Base-by-base conservation (phyloP, 2,113 vertebrate genomes). In the Empidonax traillii region DNA sequence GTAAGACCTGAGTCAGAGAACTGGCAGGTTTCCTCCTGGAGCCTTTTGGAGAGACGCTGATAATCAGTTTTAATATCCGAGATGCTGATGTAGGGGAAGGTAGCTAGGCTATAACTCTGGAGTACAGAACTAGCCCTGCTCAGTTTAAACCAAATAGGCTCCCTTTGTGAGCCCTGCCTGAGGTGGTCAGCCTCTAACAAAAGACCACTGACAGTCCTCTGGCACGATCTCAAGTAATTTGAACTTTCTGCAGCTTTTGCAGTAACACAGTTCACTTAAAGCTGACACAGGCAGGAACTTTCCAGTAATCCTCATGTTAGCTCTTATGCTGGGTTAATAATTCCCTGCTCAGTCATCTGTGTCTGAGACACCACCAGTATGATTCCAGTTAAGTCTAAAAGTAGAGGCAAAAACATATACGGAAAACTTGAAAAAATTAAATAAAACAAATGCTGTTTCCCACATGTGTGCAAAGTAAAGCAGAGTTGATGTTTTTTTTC, bases 271-370 rank as follows among this genome's bases (percentile, higher is more conserved):
- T 96, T 95, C 96, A 97, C 96, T 96, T 90, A 69, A 92, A 94
- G 69, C 93, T 96, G 89, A 91, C 88, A 94, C 33, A 96, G 82
- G 52, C 93, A 94, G 75, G 93, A 96, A 97, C 89, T 76, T 94
- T 89, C 81, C 92, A 95, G 95, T 96, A 97, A 97, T 96, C 95
- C 93, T 89, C 81, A 63, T 96, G 95, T 95, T 94, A 89, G 59
- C 71, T 94, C 87, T 95, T 97, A 95, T 39, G 44, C 65, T 88
- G 58, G 81, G 91, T 96, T 96, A 97, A 96, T 96, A 96, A 97
- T 96, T 97, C 82, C 83, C 85, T 84, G 77, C 66, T 94, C 95
- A 85, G 22, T 61, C 88, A 93, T 58, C 80, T 94, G 79, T 94
- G 87, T 93, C 84, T 1, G 18, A 85, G 81, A 92, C 62, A 46